Conservation (phyloP, 2,888 invertebrate genomes). For the Macaria notata region DNA sequence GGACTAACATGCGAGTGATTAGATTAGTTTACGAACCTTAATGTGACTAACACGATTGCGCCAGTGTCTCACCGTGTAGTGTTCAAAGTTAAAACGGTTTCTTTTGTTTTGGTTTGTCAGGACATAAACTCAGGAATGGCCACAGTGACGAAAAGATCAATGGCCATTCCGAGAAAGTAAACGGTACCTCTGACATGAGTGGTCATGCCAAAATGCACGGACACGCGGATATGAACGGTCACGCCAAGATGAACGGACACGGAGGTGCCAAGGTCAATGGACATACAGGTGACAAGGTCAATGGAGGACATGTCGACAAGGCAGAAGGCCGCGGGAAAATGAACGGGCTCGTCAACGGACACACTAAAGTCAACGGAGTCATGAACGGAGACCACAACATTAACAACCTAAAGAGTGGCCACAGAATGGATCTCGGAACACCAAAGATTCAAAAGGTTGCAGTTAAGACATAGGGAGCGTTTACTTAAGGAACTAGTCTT, state of each 20-base stretch:
- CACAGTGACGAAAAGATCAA: conserved; percentile 42
- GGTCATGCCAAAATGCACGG: conserved; percentile 34
- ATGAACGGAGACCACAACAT: conserved; percentile 43
- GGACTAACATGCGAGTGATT: conserved; percentile 43
- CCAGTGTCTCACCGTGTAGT: conserved; percentile 56
- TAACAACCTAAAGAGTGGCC: conserved; percentile 49
- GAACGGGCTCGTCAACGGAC: conserved; percentile 40
- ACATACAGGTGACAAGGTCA: conserved; percentile 36
- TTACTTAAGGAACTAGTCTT: conserved; percentile 51
- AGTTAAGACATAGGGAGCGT: conserved; percentile 63
- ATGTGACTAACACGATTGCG: conserved; percentile 66
- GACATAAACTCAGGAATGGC: conserved; percentile 56
- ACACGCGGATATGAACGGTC: conserved; percentile 38
- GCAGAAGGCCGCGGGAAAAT: conserved; percentile 37
- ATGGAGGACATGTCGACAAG: conserved; percentile 38
- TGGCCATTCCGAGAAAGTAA: conserved; percentile 43
- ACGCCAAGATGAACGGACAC: conserved; percentile 40
- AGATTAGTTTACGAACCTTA: conserved; percentile 30
- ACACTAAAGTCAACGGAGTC: conserved; percentile 37
- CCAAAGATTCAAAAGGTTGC: conserved; percentile 78
- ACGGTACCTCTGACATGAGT: conserved; percentile 41
- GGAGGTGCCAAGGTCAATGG: conserved; percentile 44
- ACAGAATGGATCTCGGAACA: conserved; percentile 65
- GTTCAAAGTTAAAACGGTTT: conserved; percentile 45
- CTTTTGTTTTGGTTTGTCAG: conserved; percentile 70